Evolutionary conservation across 2,113 vertebrate genomes (phyloP).

Genomic region (Apodemus speciosus): DNA sequence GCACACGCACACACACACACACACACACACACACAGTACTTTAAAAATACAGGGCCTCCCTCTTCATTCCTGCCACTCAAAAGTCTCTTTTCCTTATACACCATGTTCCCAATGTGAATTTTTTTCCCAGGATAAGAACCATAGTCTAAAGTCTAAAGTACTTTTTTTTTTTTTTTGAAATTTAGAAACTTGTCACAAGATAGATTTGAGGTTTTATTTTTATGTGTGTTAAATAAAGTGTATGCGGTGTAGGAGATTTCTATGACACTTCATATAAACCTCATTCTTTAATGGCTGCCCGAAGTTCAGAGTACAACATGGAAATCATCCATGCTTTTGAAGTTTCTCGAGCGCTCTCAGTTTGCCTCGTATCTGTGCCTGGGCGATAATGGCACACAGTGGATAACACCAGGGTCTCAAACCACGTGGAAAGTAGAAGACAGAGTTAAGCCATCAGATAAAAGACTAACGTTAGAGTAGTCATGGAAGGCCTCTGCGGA

Average conservation of each 20-base stretch:
- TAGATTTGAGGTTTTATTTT: constrained; percentile 41
- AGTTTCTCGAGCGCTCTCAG: neutral
- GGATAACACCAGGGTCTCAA: neutral
- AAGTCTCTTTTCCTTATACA: neutral
- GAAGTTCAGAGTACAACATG: neutral
- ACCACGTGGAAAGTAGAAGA: neutral
- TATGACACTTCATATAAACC: neutral
- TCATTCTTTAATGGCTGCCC: constrained; percentile 18
- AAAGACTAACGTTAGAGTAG: neutral
- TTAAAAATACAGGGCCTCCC: neutral
- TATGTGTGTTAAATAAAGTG: constrained; percentile 35
- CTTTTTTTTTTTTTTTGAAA: neutral
- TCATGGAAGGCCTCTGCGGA: neutral
- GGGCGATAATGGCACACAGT: neutral
- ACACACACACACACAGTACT: neutral
- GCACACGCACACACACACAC: neutral
- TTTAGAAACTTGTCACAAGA: neutral
- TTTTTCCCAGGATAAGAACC: neutral
- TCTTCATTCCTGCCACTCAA: neutral
- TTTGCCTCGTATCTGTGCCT: neutral
- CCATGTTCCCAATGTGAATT: neutral
- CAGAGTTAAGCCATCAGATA: neutral
- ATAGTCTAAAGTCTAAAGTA: neutral
- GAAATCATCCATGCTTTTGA: neutral
- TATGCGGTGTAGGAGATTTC: neutral